These are phyloP conservation scores for Drosophila baimaii DNA, from an alignment of 1,140 invertebrate genomes.

Conservation along the genomic window DNA sequence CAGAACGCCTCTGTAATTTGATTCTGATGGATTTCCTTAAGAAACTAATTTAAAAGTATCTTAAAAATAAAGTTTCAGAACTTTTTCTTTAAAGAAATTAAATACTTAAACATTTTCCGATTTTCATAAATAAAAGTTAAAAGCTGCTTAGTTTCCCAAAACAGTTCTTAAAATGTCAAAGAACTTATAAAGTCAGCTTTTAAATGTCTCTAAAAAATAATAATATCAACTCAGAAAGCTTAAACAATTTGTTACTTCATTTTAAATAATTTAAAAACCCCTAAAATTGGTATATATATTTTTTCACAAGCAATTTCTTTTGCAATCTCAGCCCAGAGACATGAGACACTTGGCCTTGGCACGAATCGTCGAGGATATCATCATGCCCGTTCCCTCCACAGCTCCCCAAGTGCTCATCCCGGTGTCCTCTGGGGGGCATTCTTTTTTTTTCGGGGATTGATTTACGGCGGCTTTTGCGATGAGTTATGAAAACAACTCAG, in stretches of 20 bases:
- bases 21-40: not conserved
- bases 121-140: not conserved
- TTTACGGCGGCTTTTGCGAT: slow-evolving; percentile 58
- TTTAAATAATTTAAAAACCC: not conserved
- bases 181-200: not conserved
- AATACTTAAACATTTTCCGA: no score
- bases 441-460: slow-evolving; percentile 55
- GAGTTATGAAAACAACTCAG: slow-evolving; percentile 66
- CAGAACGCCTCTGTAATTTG: not conserved
- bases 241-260: not conserved
- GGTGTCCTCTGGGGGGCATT: slow-evolving; percentile 11
- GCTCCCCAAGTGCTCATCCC: slow-evolving; percentile 15
- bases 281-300: no score
- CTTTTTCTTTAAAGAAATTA: not conserved
- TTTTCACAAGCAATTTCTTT: not conserved
- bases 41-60: not conserved
- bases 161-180: not conserved
- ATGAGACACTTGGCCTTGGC: slow-evolving; percentile 44
- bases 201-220: not conserved
- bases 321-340: slow-evolving; percentile 6
- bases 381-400: slow-evolving; percentile 3
- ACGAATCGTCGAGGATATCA: slow-evolving; percentile 39
- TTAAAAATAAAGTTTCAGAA: no score
- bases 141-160: not conserved
- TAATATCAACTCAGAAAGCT: not conserved